Evolutionary conservation across 2,888 invertebrate genomes (phyloP).

Genomic region (Lysandra bellargus): DNA sequence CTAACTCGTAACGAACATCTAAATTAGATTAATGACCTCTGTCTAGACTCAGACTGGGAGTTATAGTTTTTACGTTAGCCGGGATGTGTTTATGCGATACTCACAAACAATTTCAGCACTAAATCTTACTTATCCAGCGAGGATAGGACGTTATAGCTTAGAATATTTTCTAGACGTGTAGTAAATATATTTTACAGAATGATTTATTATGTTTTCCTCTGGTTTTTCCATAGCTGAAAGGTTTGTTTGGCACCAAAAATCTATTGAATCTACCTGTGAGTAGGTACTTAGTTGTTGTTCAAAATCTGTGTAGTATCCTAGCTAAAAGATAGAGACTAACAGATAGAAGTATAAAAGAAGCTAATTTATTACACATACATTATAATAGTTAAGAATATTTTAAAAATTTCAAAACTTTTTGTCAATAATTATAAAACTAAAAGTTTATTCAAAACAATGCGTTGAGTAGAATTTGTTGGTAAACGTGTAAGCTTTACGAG

Average conservation of each 20-base stretch:
- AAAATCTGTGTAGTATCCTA: too few species aligned
- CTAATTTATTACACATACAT: too few species aligned
- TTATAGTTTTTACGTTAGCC: conserved; percentile 32
- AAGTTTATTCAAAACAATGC: neutral
- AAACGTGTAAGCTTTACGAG: conserved; percentile 3
- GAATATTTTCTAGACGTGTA: conserved; percentile 31
- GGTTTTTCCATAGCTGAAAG: neutral
- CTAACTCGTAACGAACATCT: conserved; percentile 31
- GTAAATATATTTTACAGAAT: neutral
- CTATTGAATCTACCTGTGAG: neutral
- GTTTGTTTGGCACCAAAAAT: neutral
- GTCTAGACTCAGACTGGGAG: conserved; percentile 32
- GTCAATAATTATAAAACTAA: neutral
- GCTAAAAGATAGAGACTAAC: too few species aligned
- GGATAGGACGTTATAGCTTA: conserved; percentile 27
- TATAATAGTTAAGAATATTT: too few species aligned
- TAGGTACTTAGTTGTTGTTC: neutral
- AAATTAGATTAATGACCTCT: conserved; percentile 34
- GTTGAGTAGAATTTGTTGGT: neutral
- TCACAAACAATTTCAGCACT: conserved; percentile 33
- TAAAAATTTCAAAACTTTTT: neutral
- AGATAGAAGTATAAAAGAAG: too few species aligned
- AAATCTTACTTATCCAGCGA: conserved; percentile 33
- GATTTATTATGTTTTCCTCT: conserved; percentile 26
- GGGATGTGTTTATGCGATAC: conserved; percentile 32